phyloP scores from a whole-genome alignment of 2,797 vertebrate species.

The Darevskia mixta region DNA sequence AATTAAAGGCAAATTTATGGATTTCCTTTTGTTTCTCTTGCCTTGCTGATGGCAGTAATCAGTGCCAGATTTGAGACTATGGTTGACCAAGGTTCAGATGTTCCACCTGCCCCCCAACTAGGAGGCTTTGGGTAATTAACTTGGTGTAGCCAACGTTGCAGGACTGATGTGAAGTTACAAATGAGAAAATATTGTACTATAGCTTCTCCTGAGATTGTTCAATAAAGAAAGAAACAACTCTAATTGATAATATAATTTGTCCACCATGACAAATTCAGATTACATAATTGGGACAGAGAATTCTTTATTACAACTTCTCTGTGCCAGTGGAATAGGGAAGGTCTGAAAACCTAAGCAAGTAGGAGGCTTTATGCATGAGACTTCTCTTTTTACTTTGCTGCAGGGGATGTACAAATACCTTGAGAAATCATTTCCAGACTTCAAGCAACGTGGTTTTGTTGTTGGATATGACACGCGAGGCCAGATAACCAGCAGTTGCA shows the following conservation, averaged over 20 bases:
- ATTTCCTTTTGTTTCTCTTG: neutral
- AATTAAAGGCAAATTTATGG: neutral
- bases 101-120: neutral
- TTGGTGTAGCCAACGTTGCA: neutral
- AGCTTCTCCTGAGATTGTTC: neutral
- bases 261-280: neutral
- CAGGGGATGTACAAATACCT: slow-evolving; percentile 93
- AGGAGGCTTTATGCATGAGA: neutral
- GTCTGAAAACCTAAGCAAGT: neutral
- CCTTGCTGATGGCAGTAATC: neutral
- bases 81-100: neutral
- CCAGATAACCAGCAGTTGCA: slow-evolving; percentile 91
- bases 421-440: slow-evolving; percentile 85
- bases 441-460: slow-evolving; percentile 89
- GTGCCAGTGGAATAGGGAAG: neutral
- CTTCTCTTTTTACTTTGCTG: slow-evolving; percentile 30
- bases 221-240: neutral
- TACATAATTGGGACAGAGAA: neutral
- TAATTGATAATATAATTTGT: neutral
- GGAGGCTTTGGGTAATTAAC: neutral
- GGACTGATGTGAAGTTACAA: neutral
- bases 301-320: neutral
- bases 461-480: slow-evolving; percentile 93
- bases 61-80: neutral
- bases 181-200: neutral